Evolutionary conservation across 2,113 vertebrate genomes (phyloP).

Genomic region (Poeciliopsis turrubarensis): DNA sequence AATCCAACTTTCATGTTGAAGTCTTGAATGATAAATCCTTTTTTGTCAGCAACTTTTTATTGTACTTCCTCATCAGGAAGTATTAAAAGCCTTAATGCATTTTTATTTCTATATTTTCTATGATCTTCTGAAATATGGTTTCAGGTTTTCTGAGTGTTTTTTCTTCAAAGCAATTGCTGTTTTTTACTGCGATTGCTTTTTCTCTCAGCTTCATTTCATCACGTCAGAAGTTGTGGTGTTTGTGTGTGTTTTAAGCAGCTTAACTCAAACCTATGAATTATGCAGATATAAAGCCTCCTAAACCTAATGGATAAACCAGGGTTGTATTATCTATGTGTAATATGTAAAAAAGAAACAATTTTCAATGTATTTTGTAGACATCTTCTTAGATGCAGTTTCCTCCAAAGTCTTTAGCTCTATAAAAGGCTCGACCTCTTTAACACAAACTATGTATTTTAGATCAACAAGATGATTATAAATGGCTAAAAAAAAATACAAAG

Average conservation of each 20-base stretch:
- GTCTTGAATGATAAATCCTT: neutral
- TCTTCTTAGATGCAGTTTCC: neutral
- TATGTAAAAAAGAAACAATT: neutral
- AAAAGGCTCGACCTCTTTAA: neutral
- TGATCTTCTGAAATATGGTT: too few relatives aligned
- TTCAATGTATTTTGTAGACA: neutral
- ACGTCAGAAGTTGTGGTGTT: neutral
- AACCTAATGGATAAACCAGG: neutral
- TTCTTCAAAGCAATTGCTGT: too few relatives aligned
- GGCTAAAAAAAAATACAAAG: too few relatives aligned
- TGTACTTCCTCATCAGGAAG: neutral
- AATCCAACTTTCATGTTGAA: neutral
- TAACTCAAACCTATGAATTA: neutral
- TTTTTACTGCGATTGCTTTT: neutral
- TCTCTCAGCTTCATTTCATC: neutral
- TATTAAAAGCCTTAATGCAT: neutral
- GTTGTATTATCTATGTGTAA: neutral
- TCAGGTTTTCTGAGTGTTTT: too few relatives aligned
- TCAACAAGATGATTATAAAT: too few relatives aligned
- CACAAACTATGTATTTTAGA: neutral
- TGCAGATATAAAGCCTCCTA: neutral
- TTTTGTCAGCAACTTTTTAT: neutral
- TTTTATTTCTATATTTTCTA: neutral
- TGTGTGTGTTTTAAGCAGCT: too few relatives aligned
- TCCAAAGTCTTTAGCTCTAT: neutral